Evolutionary conservation across 2,113 vertebrate genomes (phyloP).

Genomic region (Catharus minimus): DNA sequence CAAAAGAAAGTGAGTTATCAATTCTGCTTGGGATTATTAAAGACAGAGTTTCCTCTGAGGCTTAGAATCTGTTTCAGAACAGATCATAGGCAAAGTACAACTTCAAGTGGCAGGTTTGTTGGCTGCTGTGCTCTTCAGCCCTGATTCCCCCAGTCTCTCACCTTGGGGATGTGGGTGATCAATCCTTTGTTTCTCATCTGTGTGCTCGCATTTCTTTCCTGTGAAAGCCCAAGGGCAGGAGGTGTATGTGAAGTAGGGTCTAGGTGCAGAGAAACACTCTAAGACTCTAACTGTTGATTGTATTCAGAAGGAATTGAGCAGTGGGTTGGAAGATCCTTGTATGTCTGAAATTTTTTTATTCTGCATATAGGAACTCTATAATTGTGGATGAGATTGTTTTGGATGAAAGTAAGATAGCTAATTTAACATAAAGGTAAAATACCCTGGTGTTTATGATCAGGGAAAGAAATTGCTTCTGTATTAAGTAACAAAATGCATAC

Average conservation of each 20-base stretch:
- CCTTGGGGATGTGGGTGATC: not conserved
- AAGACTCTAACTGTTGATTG: not conserved
- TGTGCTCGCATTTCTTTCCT: not conserved
- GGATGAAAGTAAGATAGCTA: not conserved
- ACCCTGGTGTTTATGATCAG: not conserved
- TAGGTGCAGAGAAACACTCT: not conserved
- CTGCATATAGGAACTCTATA: rapidly evolving
- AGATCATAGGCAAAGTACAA: not conserved
- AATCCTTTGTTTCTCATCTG: not conserved
- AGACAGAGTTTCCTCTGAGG: not conserved
- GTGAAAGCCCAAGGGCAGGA: not conserved
- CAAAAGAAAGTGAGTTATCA: not conserved
- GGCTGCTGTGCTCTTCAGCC: not conserved
- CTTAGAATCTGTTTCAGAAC: not conserved
- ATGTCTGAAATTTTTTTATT: not conserved
- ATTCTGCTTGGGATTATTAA: not conserved
- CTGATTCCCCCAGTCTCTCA: rapidly evolving
- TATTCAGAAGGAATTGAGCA: not conserved
- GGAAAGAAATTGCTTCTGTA: not conserved
- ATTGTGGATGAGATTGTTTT: not conserved
- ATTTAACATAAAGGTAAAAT: not conserved
- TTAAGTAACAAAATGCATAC: not conserved
- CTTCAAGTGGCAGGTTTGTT: not conserved
- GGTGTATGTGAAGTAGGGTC: not conserved
- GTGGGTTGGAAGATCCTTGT: not conserved